Base-by-base conservation (phyloP, 2,797 vertebrate genomes). In the Craterocephalus amniculus region DNA sequence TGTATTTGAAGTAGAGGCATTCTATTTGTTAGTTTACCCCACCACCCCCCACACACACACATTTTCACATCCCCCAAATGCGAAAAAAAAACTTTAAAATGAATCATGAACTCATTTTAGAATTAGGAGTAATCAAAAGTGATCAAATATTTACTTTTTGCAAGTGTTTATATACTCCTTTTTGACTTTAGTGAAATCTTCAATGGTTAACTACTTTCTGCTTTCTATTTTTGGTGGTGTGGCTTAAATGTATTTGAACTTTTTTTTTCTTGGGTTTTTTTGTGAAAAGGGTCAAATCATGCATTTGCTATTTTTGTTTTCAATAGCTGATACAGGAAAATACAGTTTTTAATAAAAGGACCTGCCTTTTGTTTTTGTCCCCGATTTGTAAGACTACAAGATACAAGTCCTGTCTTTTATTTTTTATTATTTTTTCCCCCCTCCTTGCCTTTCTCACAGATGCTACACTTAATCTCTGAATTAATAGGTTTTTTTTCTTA, bases 1-100 rank as follows among this genome's bases (percentile, higher is more conserved):
- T 89, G 92, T 93, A 93, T 96, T 95, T 96, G 95, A 96, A 96
- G 95, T 97, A 94, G 96, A 97, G 96, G 95, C 96, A 95, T 96
- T 95, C 84, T 92, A 84, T 93, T 90, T 88, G 89, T 93, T 94
- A 91, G 95, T 90, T 88, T 88, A 94, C 93, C 74, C 94, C 93
- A 92, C 89, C 92, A 93, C 86, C 85, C 92, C 91, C 45, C 35
- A 12, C 20, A 14, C 34, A 8, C 55, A 34, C 31, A 52, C 24
- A 58, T 76, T 78, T 76, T 78, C 70, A 55, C 78, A 76, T 79
- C 81, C 78, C 80, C 87, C 76, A 70, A 64, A 76, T 81, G 78
- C 85, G 48, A 81, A 86, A 79, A 38, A 63, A 83, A 32, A 86
- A 86, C 83, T 82, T 76, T 93, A 94, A 93, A 38, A 51, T 22